These are phyloP conservation scores for Oryzias sinensis DNA, from an alignment of 2,797 vertebrate species.

Conservation along the genomic window DNA sequence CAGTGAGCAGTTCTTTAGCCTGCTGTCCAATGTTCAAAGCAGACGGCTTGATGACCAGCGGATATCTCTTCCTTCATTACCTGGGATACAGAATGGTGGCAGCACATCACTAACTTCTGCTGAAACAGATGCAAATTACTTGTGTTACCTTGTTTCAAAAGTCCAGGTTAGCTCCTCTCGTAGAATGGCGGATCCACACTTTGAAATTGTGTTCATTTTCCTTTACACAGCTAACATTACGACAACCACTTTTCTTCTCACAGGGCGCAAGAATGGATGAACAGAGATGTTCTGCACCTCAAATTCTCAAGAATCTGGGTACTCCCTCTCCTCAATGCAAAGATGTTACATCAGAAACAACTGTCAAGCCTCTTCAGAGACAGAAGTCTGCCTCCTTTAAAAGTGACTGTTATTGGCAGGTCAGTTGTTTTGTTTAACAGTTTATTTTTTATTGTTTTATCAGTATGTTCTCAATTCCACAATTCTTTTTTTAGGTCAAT, in stretches of 20 bases:
- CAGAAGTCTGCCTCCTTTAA: conserved; percentile 58
- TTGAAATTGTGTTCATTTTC: conserved; percentile 5
- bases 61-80: conserved; percentile 65
- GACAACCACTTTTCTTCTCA: background rate
- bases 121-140: conserved; percentile 50
- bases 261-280: conserved; percentile 78
- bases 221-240: conserved; percentile 1
- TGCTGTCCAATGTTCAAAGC: conserved; percentile 81
- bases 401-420: conserved; percentile 35
- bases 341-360: conserved; percentile 23
- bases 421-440: conserved; percentile 14
- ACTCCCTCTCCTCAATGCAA: conserved; percentile 41
- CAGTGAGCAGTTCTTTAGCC: conserved; percentile 74
- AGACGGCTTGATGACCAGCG: conserved; percentile 85
- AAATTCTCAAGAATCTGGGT: conserved; percentile 45
- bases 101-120: conserved; percentile 46
- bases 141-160: conserved; percentile 73
- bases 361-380: conserved; percentile 38
- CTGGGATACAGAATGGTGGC: conserved; percentile 69
- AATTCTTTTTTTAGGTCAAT: conserved; percentile 2
- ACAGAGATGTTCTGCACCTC: conserved; percentile 73
- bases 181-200: background rate
- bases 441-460: conserved; percentile 1
- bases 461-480: background rate
- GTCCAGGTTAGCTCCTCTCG: conserved; percentile 54